phyloP scores from a whole-genome alignment of 2,113 vertebrate species.

The Psittacula cyanocephala region DNA sequence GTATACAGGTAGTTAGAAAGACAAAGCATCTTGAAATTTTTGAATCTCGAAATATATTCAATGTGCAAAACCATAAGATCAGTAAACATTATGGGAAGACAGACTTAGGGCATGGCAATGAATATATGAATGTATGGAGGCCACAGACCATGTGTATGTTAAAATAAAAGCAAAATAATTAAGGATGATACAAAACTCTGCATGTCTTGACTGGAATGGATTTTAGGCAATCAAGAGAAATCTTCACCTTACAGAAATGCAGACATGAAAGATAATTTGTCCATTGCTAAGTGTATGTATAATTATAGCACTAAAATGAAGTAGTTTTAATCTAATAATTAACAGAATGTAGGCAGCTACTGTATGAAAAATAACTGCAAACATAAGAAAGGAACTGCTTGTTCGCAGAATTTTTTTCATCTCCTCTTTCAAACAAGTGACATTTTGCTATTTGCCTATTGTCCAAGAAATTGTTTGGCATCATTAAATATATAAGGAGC shows the following conservation, averaged over 20 bases:
- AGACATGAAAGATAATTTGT: not conserved
- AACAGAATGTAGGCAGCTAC: not conserved
- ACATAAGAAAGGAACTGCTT: not conserved
- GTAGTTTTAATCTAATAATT: not conserved
- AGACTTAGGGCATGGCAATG: not conserved
- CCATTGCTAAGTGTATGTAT: not conserved
- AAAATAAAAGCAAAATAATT: not conserved
- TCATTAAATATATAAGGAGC: conserved; percentile 67
- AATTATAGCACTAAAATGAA: not conserved
- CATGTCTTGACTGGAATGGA: not conserved
- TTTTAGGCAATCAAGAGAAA: not conserved
- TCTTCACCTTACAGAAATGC: not conserved
- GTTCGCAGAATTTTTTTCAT: not conserved
- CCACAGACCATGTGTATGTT: not conserved
- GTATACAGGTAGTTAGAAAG: not conserved
- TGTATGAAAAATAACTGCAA: not conserved
- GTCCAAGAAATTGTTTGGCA: conserved; percentile 50
- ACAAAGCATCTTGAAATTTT: not conserved
- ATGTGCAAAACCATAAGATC: rapidly evolving
- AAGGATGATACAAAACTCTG: not conserved
- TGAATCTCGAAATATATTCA: not conserved
- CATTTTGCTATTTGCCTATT: conserved; percentile 36
- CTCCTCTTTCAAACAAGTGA: not conserved
- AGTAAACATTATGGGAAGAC: not conserved
- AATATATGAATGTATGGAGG: not conserved